These are phyloP conservation scores for Drosophila varians DNA, from an alignment of 1,140 invertebrate genomes.

Conservation along the genomic window DNA sequence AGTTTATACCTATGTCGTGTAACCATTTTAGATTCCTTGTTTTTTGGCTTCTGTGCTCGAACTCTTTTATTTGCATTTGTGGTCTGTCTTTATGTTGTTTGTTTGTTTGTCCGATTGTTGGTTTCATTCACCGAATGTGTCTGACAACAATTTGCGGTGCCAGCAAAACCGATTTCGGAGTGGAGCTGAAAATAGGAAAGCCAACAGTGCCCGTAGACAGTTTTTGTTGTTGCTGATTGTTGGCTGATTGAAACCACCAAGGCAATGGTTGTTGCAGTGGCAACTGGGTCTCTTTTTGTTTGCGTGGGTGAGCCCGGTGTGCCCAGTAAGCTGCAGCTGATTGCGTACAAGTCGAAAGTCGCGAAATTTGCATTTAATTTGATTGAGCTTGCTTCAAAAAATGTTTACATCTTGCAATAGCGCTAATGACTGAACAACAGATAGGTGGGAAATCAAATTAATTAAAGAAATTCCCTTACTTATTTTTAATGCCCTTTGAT, in stretches of 20 bases:
- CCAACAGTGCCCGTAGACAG: not conserved
- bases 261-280: slow-evolving; percentile 20
- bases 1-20: slow-evolving; percentile 17
- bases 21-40: slow-evolving; percentile 14
- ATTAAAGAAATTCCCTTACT: too few relatives aligned
- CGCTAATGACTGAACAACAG: slow-evolving; percentile 48
- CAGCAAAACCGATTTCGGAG: slow-evolving; percentile 29
- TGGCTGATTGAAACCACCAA: slow-evolving; percentile 48
- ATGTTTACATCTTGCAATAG: slow-evolving; percentile 42
- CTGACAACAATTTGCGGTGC: slow-evolving; percentile 50
- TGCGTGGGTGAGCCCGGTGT: slow-evolving; percentile 36
- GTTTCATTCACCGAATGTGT: slow-evolving; percentile 31
- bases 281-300: slow-evolving; percentile 2
- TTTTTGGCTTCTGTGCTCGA: slow-evolving; percentile 2
- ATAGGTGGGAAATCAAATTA: not conserved
- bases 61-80: slow-evolving; percentile 46
- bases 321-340: slow-evolving; percentile 33
- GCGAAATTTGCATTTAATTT: slow-evolving; percentile 73
- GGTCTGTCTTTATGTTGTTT: slow-evolving; percentile 16
- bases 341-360: slow-evolving; percentile 60
- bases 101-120: slow-evolving; percentile 22
- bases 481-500: not conserved
- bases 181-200: slow-evolving; percentile 5
- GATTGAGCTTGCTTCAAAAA: slow-evolving; percentile 34
- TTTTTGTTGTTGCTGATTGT: slow-evolving; percentile 27